Evolutionary conservation across 2,888 invertebrate genomes (phyloP).

Genomic region (Rhamnusium bicolor): DNA sequence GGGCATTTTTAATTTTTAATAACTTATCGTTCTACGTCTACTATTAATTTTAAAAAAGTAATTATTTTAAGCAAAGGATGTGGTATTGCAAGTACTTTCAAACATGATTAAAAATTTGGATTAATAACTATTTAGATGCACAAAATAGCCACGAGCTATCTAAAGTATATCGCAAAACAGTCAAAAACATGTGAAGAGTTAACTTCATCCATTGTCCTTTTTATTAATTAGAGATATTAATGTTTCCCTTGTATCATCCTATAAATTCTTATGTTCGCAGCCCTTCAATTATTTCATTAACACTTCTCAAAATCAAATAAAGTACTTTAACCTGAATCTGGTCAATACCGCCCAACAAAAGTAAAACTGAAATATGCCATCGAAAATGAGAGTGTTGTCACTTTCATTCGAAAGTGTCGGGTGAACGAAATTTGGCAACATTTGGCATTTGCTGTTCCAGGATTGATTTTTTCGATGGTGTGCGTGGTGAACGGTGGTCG

Average conservation of each 20-base stretch:
- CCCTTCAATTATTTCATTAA: not conserved
- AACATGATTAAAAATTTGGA: no score
- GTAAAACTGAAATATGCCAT: conserved; percentile 31
- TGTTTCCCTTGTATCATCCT: not conserved
- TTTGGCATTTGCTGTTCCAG: conserved; percentile 68
- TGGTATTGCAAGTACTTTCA: no score
- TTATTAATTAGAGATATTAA: not conserved
- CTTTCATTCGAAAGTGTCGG: conserved; percentile 45
- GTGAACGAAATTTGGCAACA: conserved; percentile 68
- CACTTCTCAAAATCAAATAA: not conserved
- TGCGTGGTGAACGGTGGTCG: conserved; percentile 51
- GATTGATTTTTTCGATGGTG: conserved; percentile 69
- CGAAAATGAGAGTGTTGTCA: conserved; percentile 46
- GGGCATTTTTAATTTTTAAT: no score
- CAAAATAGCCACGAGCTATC: no score
- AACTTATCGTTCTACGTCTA: no score
- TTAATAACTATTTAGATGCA: no score
- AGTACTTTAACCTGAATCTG: not conserved
- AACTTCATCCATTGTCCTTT: not conserved
- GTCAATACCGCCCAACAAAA: not conserved
- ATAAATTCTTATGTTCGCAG: not conserved
- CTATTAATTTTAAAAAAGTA: no score
- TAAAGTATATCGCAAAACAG: no score
- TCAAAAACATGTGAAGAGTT: not conserved
- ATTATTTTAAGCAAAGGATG: no score